Conservation (phyloP, 2,797 vertebrate species). For the Euthynnus affinis region DNA sequence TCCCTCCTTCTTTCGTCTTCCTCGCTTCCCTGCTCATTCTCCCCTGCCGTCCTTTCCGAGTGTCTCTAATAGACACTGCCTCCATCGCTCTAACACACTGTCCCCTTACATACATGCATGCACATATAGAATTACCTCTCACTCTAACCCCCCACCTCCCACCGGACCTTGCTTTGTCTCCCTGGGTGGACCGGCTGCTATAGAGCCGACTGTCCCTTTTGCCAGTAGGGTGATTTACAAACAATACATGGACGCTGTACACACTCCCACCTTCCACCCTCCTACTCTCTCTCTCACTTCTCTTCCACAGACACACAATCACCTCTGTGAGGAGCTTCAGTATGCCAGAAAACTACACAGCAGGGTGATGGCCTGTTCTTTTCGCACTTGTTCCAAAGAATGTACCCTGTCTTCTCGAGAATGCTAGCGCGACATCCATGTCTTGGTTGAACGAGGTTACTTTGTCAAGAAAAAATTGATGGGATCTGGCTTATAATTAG, state of each 20-base stretch:
- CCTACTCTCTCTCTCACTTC: conserved; percentile 77
- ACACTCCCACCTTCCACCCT: conserved; percentile 81
- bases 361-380: conserved; percentile 76
- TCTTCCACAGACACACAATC: conserved; percentile 75
- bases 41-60: conserved; percentile 55
- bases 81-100: conserved; percentile 53
- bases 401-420: conserved; percentile 66
- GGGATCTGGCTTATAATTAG: conserved; percentile 53
- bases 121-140: conserved; percentile 71
- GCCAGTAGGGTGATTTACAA: conserved; percentile 85
- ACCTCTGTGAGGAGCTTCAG: conserved; percentile 76
- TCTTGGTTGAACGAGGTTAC: conserved; percentile 58
- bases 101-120: conserved; percentile 53
- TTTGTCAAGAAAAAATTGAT: conserved; percentile 53
- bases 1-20: conserved; percentile 52
- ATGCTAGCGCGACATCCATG: conserved; percentile 50
- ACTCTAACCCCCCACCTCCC: conserved; percentile 63
- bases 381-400: conserved; percentile 72
- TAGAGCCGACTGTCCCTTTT: conserved; percentile 81
- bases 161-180: conserved; percentile 66
- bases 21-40: conserved; percentile 65
- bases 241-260: conserved; percentile 82
- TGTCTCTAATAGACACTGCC: conserved; percentile 60
- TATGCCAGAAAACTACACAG: conserved; percentile 75
- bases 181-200: conserved; percentile 76